Conservation (phyloP, 2,888 invertebrate species). For the Torymus aiolomorphi region DNA sequence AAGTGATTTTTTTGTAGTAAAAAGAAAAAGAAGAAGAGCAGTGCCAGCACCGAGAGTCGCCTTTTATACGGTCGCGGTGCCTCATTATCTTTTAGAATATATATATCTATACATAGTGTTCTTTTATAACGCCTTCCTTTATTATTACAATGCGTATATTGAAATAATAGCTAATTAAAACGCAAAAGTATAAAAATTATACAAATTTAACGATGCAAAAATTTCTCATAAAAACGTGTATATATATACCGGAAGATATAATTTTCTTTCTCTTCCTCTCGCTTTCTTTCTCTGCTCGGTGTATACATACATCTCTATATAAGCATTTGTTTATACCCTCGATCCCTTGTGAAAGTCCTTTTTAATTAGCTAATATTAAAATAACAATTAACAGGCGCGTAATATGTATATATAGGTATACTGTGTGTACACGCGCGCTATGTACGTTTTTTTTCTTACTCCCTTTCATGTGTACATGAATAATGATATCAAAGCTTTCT, state of each 20-base stretch:
- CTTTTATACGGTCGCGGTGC: slow-evolving; percentile 38
- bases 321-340: slow-evolving; percentile 6
- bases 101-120: slow-evolving; percentile 28
- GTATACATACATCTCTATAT: slow-evolving; percentile 21
- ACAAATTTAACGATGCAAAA: slow-evolving; percentile 3
- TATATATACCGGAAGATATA: too few species aligned
- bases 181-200: background rate
- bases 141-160: slow-evolving; percentile 18
- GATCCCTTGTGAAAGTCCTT: slow-evolving; percentile 36
- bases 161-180: slow-evolving; percentile 55
- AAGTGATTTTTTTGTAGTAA: slow-evolving; percentile 22
- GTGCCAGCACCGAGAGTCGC: slow-evolving; percentile 45
- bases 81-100: slow-evolving; percentile 40
- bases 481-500: slow-evolving; percentile 34
- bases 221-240: too few species aligned
- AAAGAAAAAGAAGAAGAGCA: slow-evolving; percentile 46
- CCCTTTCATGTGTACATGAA: slow-evolving; percentile 29
- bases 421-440: slow-evolving; percentile 1
- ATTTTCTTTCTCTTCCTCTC: too few species aligned
- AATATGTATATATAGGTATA: slow-evolving; percentile 24
- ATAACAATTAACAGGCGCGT: slow-evolving; percentile 48
- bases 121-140: slow-evolving; percentile 3
- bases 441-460: background rate
- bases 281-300: too few species aligned
- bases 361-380: slow-evolving; percentile 53